Evolutionary conservation across 2,797 vertebrate genomes (phyloP).

Genomic region (Austrolebias charrua): DNA sequence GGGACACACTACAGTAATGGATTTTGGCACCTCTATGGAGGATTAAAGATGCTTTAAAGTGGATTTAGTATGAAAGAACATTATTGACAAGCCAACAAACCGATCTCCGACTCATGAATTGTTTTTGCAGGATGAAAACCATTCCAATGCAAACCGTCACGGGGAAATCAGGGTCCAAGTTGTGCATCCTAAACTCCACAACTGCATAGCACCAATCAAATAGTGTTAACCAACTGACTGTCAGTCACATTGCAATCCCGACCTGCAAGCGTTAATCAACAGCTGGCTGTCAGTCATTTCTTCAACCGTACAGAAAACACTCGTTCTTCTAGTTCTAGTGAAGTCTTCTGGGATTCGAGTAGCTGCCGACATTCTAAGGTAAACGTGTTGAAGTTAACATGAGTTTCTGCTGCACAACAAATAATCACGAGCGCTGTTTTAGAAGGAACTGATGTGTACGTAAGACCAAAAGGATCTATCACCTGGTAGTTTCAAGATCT

Average conservation of each 20-base stretch:
- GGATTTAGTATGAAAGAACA: background rate
- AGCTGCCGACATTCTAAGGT: conserved; percentile 28
- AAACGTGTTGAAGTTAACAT: conserved; percentile 5
- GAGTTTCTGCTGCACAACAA: background rate
- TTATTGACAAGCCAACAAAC: conserved; percentile 3
- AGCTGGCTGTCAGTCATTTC: conserved; percentile 6
- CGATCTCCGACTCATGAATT: background rate
- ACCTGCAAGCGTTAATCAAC: conserved; percentile 1
- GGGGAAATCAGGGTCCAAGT: conserved; percentile 3
- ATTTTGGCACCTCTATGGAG: background rate
- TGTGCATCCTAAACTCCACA: conserved; percentile 12
- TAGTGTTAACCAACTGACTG: conserved; percentile 16
- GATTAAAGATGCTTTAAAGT: background rate
- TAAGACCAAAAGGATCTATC: background rate
- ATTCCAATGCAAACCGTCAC: background rate
- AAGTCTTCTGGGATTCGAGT: conserved; percentile 33
- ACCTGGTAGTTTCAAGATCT: background rate
- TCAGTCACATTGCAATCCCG: conserved; percentile 11
- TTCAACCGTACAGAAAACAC: conserved; percentile 3
- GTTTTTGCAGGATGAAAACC: background rate
- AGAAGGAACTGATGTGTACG: background rate
- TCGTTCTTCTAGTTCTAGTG: conserved; percentile 19
- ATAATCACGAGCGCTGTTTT: background rate
- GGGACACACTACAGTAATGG: background rate
- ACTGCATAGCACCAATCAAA: conserved; percentile 30